Base-by-base conservation (phyloP, 2,113 vertebrate genomes). In the Aspidoscelis tigris region DNA sequence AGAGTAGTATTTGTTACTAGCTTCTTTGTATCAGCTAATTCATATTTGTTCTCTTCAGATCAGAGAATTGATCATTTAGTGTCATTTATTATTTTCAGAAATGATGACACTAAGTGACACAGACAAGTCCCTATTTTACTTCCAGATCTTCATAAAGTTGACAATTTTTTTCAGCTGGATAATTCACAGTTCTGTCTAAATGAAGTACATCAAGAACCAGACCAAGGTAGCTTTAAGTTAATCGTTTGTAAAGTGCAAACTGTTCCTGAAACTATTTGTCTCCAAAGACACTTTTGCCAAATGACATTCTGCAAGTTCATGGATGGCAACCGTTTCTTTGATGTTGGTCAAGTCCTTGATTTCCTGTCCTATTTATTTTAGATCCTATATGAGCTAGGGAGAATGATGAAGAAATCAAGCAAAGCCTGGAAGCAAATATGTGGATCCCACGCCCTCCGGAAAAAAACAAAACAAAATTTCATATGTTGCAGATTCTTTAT, bases 41-140 rank as follows among this genome's bases (percentile, higher is more conserved):
- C 80, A 82, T 53, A 82, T 73, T 39, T 64, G 53, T 39, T 82
- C 70, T 73, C 71, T 47, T n/a, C 9, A 61, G 44, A 73, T 22
- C 53, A 10, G 53, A 78, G 72, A 20, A 18, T 22, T 14, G 14
- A 26, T 78, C 10, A 9, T 24, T 21, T 12, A 21, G 8, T 71
- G 66, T 69, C 75, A 78, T 50, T 50, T 6, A 50, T 50, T 50
- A 50, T 50, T 50, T 50, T 50, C 47, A 50, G 47, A 41, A n/a
- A 39, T 70, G 61, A 43, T 64, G 24, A 22, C 22, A 44, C 18
- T 20, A 78, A 69, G 21, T 33, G 41, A 73, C 50, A 50, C 55
- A 82, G 74, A 64, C 3, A 82, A 20, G 72, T 22, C 26, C 21
- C 10, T 14, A 50, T 21, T 2, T 7, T 50, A 33, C 0, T 2